Conservation (phyloP, 2,113 vertebrate genomes). For the Amblyopsis rosae region DNA sequence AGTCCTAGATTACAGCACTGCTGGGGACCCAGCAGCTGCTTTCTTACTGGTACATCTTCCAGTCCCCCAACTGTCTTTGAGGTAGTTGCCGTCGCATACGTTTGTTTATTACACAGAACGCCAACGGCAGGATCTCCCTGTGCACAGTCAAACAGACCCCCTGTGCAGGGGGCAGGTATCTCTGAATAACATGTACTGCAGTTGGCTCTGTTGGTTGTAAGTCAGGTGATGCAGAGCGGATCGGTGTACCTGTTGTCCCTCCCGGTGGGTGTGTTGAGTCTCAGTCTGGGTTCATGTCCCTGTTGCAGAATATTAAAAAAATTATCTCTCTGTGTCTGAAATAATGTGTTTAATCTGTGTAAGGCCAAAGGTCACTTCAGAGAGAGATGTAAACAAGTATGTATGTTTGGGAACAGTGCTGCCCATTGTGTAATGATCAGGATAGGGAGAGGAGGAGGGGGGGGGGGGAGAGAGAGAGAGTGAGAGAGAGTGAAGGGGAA, state of each 20-base stretch:
- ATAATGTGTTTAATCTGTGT: constrained; percentile 41
- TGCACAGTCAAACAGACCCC: not conserved
- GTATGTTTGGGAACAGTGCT: constrained; percentile 60
- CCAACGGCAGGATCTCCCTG: not conserved
- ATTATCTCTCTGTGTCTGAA: constrained; percentile 31
- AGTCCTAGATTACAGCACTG: constrained; percentile 9
- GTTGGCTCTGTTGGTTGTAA: not conserved
- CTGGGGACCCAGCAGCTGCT: not conserved
- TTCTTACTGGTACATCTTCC: not conserved
- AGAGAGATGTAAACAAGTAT: constrained; percentile 50
- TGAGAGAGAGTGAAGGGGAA: not conserved
- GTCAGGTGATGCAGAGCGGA: constrained; percentile 10
- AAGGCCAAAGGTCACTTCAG: constrained; percentile 49
- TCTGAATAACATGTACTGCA: not conserved
- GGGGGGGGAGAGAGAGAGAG: constrained; percentile 12
- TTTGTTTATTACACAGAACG: not conserved
- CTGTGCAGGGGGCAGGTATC: not conserved
- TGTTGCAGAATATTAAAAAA: constrained; percentile 33
- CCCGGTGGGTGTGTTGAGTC: constrained; percentile 14
- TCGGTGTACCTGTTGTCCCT: constrained; percentile 2
- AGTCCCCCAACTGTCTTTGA: constrained; percentile 35
- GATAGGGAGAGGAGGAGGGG: not conserved
- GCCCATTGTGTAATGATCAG: constrained; percentile 39
- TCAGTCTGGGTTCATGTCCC: constrained; percentile 17
- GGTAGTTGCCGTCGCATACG: not conserved